A percentile compares a stretch with the other conserved stretches of the same genome.
Evolutionary conservation across 2,797 vertebrate genomes (phyloP).

Genomic region (Eupleurogrammus muticus): DNA sequence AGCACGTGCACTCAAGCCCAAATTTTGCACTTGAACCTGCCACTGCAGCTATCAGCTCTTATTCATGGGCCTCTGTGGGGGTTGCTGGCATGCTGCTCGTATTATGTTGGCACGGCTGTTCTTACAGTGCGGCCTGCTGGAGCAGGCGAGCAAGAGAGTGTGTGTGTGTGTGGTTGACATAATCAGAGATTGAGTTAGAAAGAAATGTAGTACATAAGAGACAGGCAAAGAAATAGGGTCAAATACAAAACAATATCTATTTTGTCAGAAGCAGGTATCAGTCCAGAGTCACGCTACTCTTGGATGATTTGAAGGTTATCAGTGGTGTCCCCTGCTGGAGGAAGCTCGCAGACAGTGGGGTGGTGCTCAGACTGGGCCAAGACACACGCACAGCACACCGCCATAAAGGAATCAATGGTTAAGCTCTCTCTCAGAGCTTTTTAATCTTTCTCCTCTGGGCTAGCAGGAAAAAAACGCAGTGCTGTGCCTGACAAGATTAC

Average conservation of each 20-base stretch:
- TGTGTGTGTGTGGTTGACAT: constrained; percentile 31
- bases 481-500: constrained; percentile 74
- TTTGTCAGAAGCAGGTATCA: constrained; percentile 21
- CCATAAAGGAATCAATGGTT: constrained; percentile 61
- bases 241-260: too few species aligned
- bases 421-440: constrained; percentile 70
- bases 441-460: constrained; percentile 68
- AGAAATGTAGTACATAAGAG: constrained; percentile 21
- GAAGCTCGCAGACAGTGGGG: constrained; percentile 25
- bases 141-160: constrained; percentile 1
- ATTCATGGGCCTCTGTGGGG: constrained; percentile 62
- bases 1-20: constrained; percentile 49
- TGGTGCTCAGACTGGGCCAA: constrained; percentile 26
- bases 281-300: constrained; percentile 15
- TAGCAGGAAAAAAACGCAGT: constrained; percentile 69
- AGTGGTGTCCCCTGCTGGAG: constrained; percentile 26
- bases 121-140: constrained; percentile 48
- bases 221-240: constrained; percentile 18
- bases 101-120: constrained; percentile 60
- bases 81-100: constrained; percentile 62
- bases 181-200: constrained; percentile 42
- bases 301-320: constrained; percentile 47
- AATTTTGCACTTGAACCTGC: constrained; percentile 64
- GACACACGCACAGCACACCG: constrained; percentile 34
- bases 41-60: constrained; percentile 60